Conservation (phyloP, 2,888 invertebrate genomes). For the Nasonovia ribisnigri region DNA sequence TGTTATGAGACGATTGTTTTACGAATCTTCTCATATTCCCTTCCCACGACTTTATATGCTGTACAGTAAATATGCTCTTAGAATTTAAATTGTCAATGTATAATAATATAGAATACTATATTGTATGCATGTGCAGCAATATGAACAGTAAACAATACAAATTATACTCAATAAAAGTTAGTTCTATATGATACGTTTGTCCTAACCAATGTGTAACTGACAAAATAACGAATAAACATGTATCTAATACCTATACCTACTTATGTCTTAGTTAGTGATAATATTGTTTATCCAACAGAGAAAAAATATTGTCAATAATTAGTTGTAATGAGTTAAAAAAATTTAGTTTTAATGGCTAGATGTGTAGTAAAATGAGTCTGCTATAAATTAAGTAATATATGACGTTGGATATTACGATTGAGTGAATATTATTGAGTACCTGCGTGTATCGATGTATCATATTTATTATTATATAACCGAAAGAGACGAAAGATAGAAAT, state of each 20-base stretch:
- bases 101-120: background rate
- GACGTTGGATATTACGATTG: background rate
- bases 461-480: background rate
- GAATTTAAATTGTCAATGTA: background rate
- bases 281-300: background rate
- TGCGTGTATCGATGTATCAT: background rate
- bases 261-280: background rate
- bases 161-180: background rate
- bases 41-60: background rate
- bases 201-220: background rate
- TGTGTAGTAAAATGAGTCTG: background rate
- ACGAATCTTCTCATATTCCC: background rate
- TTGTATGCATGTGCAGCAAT: background rate
- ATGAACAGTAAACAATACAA: background rate
- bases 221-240: background rate
- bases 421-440: background rate
- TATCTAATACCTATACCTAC: too few species aligned
- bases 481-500: background rate
- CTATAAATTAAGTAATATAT: background rate
- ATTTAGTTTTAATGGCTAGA: too few species aligned
- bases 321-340: background rate
- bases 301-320: background rate
- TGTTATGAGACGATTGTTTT: background rate
- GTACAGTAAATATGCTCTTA: background rate
- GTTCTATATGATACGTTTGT: background rate